Conservation (phyloP, 2,113 vertebrate species). For the Epinephelus fuscoguttatus region DNA sequence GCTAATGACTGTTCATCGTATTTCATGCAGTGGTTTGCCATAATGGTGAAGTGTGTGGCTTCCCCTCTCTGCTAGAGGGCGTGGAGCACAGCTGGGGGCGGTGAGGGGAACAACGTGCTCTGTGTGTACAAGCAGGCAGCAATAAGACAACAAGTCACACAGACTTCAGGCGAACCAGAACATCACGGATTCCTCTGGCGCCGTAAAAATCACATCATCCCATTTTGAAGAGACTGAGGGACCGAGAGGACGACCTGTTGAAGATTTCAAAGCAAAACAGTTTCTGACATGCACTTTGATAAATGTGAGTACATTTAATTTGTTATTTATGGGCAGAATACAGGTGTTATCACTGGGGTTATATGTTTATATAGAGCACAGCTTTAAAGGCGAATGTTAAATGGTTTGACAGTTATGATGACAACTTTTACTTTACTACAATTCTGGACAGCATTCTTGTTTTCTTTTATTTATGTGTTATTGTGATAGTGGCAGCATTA, state of each 20-base stretch:
- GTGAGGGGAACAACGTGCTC: slow-evolving; percentile 49
- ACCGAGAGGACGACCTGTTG: slow-evolving; percentile 58
- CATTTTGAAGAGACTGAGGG: slow-evolving; percentile 8
- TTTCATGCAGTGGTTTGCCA: neutral
- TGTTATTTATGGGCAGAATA: neutral
- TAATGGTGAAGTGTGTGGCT: slow-evolving; percentile 24
- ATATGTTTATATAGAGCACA: neutral
- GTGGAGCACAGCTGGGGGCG: slow-evolving; percentile 51
- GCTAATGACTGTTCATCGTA: neutral
- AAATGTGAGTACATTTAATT: slow-evolving; percentile 79
- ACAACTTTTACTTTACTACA: neutral
- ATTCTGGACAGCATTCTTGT: slow-evolving; percentile 1
- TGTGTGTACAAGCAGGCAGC: slow-evolving; percentile 54
- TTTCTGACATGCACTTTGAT: slow-evolving; percentile 87
- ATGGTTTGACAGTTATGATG: neutral
- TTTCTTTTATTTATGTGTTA: neutral
- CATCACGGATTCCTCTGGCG: slow-evolving; percentile 27
- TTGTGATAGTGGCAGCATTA: neutral
- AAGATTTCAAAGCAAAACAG: slow-evolving; percentile 64
- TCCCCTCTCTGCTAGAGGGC: slow-evolving; percentile 35
- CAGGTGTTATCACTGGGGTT: neutral
- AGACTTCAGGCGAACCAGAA: neutral
- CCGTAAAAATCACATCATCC: slow-evolving; percentile 7
- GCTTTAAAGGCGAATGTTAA: neutral
- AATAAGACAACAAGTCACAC: slow-evolving; percentile 42